Evolutionary conservation across 2,113 vertebrate genomes (phyloP), one percentile per base, ranked within the genome.

Genomic region (Hiodon tergisus): DNA sequence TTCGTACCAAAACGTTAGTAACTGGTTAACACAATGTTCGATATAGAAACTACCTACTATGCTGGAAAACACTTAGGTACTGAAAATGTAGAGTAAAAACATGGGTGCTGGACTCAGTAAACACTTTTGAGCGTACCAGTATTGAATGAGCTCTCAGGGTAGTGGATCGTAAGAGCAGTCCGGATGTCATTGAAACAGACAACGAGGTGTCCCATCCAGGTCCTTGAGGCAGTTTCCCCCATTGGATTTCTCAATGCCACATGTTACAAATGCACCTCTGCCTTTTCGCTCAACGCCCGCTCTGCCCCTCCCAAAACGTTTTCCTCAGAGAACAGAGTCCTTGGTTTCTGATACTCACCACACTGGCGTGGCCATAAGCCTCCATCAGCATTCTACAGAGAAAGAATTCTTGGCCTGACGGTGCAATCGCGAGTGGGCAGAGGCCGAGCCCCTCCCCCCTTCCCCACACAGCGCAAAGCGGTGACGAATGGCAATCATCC

Each of bases 1-100:
- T 88, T 88, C 87, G 85, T 85, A 89, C 83, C 85, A 81, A 87
- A 83, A 87, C 73, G 81, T 86, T 76, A 86, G 82, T 82, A 81
- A 85, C 78, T 79, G 55, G 77, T 82, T 86, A 83, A 85, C 81
- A 82, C 79, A 82, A 83, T 78, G 66, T 78, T 80, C 70, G 76
- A 80, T 77, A 80, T 68, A 75, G 68, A 78, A 57, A 82, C 71
- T 81, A 72, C 73, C 86, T 75, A 75, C 61, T 67, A 59, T 75
- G 80, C 84, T 87, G 82, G 79, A 82, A 84, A 72, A 78, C 80
- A 83, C 72, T 79, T 17, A 80, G 69, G 79, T 60, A 77, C 55
- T 68, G 69, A 74, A 76, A 81, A 78, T 68, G 66, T 82, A 79
- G 66, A 81, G 72, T 78, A 72, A 61, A 67, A 81, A 83, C 73